Conservation (phyloP, 1,140 invertebrate genomes). For the Venturia canescens region DNA sequence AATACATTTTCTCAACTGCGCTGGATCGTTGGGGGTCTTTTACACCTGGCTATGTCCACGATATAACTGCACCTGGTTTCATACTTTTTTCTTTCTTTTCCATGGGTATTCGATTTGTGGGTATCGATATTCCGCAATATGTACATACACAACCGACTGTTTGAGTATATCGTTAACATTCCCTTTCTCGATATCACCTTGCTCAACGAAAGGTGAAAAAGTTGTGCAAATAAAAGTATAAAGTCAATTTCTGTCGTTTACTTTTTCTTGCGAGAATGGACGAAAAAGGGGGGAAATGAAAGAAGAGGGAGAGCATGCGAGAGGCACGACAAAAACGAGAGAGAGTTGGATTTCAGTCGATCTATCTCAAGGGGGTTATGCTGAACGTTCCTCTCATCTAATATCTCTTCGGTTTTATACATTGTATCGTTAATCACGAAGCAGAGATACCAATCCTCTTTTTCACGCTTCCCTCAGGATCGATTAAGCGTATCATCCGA, state of each 20-base stretch:
- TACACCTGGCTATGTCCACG: background rate
- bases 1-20: background rate
- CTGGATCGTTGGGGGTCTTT: background rate
- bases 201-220: background rate
- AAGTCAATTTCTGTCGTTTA: background rate
- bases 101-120: background rate
- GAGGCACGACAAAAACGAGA: background rate
- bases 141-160: background rate
- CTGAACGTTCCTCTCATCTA: background rate
- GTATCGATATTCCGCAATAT: background rate
- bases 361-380: background rate
- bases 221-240: background rate
- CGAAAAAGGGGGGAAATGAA: background rate
- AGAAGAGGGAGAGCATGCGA: background rate
- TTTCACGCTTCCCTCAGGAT: slow-evolving; percentile 11
- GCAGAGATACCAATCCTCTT: background rate
- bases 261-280: background rate
- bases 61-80: background rate
- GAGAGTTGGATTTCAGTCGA: background rate
- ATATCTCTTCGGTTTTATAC: slow-evolving; percentile 26
- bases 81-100: slow-evolving; percentile 15
- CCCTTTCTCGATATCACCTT: background rate
- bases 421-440: slow-evolving; percentile 17
- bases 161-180: background rate
- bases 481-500: slow-evolving; percentile 11